Evolutionary conservation across 2,113 vertebrate genomes (phyloP).

Genomic region (Salvelinus fontinalis): DNA sequence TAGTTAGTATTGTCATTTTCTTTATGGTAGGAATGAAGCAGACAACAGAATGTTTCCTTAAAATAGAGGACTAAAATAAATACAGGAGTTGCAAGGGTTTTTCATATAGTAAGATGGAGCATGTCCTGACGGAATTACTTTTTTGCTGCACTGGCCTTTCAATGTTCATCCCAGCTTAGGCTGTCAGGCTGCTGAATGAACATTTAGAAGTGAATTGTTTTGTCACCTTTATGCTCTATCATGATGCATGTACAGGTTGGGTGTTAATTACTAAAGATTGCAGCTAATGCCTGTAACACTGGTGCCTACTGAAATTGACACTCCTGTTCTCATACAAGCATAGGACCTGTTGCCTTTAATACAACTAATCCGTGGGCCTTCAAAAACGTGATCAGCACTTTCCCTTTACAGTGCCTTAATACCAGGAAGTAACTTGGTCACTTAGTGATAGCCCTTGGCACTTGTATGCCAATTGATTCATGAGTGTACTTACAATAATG

Average conservation of each 20-base stretch:
- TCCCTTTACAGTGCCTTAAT: constrained; percentile 22
- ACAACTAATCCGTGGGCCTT: constrained; percentile 26
- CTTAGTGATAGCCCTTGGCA: constrained; percentile 26
- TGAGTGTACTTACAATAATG: constrained; percentile 38
- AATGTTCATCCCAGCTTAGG: neutral
- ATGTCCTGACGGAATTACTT: constrained; percentile 15
- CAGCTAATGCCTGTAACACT: constrained; percentile 52
- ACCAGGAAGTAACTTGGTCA: constrained; percentile 38
- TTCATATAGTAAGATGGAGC: neutral
- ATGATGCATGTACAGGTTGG: constrained; percentile 10
- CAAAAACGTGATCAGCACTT: constrained; percentile 14
- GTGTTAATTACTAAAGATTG: constrained; percentile 22
- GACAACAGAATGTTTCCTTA: neutral
- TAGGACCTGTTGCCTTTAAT: constrained; percentile 26
- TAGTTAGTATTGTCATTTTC: constrained; percentile 47
- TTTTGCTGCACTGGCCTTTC: constrained; percentile 14
- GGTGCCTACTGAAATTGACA: constrained; percentile 57
- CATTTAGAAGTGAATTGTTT: neutral
- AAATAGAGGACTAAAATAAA: neutral
- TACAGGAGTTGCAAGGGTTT: neutral
- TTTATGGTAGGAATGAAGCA: constrained; percentile 27
- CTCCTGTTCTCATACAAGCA: constrained; percentile 51
- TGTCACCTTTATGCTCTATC: constrained; percentile 28
- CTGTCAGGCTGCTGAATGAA: neutral
- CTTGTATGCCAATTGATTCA: constrained; percentile 39